These are phyloP conservation scores for Bedellia somnulentella DNA, from an alignment of 2,888 invertebrate genomes.

Conservation along the genomic window DNA sequence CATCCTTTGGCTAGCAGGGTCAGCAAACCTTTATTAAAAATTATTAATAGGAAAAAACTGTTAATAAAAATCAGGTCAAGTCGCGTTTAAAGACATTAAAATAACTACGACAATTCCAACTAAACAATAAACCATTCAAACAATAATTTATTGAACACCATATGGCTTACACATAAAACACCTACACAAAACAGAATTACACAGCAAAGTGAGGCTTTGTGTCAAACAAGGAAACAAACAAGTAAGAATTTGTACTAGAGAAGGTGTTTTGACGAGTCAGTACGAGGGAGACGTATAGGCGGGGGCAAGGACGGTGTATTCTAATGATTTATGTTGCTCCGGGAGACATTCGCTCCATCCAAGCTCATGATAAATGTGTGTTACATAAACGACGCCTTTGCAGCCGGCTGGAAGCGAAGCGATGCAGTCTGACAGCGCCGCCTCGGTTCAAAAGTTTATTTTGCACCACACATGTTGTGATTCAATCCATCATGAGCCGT, in stretches of 20 bases:
- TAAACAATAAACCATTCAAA: too few relatives aligned
- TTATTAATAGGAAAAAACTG: too few relatives aligned
- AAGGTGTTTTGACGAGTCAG: conserved; percentile 3
- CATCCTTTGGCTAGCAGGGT: too few relatives aligned
- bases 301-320: conserved; percentile 12
- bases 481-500: conserved; percentile 2
- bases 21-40: too few relatives aligned
- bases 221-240: too few relatives aligned
- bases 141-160: too few relatives aligned
- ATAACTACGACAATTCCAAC: too few relatives aligned
- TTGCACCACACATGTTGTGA: conserved; percentile 1
- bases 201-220: too few relatives aligned
- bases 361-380: conserved; percentile 34
- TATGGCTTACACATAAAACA: too few relatives aligned
- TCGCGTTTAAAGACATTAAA: too few relatives aligned
- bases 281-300: conserved; percentile 8
- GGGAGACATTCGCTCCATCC: conserved; percentile 24
- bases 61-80: too few relatives aligned
- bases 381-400: conserved; percentile 20
- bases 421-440: conserved; percentile 1
- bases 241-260: conserved; percentile 1
- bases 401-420: not conserved
- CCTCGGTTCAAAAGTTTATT: conserved; percentile 1
- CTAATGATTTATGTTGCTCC: conserved; percentile 41
- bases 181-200: too few relatives aligned